Conservation (phyloP, 2,113 vertebrate species). For the Phylloscopus trochiloides region DNA sequence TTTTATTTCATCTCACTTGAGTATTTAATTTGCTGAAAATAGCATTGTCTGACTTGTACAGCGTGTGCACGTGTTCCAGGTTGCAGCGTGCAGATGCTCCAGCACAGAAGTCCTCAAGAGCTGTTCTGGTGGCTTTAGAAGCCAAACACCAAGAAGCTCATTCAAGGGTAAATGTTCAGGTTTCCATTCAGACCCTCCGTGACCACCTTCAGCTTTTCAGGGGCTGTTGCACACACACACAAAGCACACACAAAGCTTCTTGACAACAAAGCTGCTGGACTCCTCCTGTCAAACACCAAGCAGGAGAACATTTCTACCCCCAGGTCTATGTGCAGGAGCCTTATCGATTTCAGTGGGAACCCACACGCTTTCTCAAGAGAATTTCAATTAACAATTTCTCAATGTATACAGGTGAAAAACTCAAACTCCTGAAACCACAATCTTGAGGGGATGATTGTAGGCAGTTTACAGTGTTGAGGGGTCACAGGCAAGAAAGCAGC, state of each 20-base stretch:
- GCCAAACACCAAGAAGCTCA: background rate
- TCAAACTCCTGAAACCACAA: background rate
- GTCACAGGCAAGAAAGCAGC: background rate
- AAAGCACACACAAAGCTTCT: background rate
- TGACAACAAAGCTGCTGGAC: background rate
- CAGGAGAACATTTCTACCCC: background rate
- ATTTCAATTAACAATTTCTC: background rate
- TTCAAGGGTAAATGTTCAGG: background rate
- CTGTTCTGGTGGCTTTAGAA: background rate
- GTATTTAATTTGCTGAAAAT: background rate
- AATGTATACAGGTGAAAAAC: background rate
- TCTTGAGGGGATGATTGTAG: background rate
- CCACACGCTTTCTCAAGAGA: background rate
- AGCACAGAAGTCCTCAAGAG: background rate
- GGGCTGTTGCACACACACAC: background rate
- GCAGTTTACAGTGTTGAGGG: background rate
- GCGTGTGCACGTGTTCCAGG: background rate
- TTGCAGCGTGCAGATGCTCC: background rate
- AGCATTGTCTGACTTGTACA: background rate
- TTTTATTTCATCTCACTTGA: conserved; percentile 4
- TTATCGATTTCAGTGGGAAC: background rate
- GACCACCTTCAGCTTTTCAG: conserved; percentile 11
- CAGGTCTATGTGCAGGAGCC: background rate
- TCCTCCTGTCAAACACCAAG: background rate
- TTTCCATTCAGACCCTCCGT: background rate